A percentile compares a stretch with the other conserved stretches of the same genome.
Conservation (phyloP, 1,140 invertebrate species). For the Drosophila bipectinata region DNA sequence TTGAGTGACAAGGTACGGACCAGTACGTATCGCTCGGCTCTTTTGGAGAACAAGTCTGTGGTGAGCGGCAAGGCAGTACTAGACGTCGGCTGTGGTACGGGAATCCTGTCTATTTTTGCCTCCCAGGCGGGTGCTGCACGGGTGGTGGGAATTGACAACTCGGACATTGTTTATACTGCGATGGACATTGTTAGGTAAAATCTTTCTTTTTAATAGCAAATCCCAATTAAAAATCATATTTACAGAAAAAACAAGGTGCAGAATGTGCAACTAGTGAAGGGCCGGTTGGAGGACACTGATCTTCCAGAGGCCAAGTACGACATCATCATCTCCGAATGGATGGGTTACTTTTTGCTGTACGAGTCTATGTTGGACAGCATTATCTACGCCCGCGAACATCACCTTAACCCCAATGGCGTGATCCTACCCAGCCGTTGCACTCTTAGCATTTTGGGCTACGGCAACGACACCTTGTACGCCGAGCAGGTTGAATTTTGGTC, state of each 20-base stretch:
- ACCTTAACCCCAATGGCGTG: slow-evolving; percentile 88
- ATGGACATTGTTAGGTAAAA: slow-evolving; percentile 89
- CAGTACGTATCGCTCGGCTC: slow-evolving; percentile 96
- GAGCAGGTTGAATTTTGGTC: slow-evolving; percentile 95
- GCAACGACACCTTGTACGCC: slow-evolving; percentile 91
- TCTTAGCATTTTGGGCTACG: slow-evolving; percentile 94
- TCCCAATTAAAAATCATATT: neutral
- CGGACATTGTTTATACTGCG: slow-evolving; percentile 92
- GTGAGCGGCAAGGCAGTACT: slow-evolving; percentile 93
- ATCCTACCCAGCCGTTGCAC: slow-evolving; percentile 96
- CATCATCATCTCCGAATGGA: slow-evolving; percentile 99
- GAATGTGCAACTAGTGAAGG: slow-evolving; percentile 88
- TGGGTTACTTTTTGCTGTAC: slow-evolving; percentile 99
- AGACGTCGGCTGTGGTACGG: slow-evolving; percentile 97
- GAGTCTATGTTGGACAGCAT: slow-evolving; percentile 99
- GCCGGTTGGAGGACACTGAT: slow-evolving; percentile 95
- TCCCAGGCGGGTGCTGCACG: slow-evolving; percentile 95
- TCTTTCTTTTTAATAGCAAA: neutral
- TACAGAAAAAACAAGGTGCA: slow-evolving; percentile 88
- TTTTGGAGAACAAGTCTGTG: slow-evolving; percentile 90
- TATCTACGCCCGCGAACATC: slow-evolving; percentile 95
- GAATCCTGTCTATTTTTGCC: slow-evolving; percentile 98
- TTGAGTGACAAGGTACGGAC: slow-evolving; percentile 93
- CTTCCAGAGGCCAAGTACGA: slow-evolving; percentile 94
- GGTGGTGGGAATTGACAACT: slow-evolving; percentile 97